These are phyloP conservation scores for Parelbella ahira DNA, from an alignment of 2,888 invertebrate genomes.

Conservation along the genomic window DNA sequence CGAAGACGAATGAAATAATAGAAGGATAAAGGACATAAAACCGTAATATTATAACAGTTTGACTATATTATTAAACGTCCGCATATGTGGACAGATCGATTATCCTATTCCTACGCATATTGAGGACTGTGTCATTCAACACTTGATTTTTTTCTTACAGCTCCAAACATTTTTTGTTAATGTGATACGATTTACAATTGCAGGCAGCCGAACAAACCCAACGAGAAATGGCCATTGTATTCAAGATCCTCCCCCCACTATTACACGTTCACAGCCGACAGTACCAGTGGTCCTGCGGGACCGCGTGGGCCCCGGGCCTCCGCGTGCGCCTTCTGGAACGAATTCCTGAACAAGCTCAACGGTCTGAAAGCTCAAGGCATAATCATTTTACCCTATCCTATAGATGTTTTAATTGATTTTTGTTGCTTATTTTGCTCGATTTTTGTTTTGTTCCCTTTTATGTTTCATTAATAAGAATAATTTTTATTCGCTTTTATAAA, in stretches of 20 bases:
- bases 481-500: neutral
- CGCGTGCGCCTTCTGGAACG: constrained; percentile 98
- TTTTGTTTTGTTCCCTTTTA: neutral
- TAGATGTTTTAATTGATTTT: constrained; percentile 10
- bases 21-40: too few species aligned
- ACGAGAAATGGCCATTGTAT: constrained; percentile 93
- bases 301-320: constrained; percentile 89
- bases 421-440: neutral
- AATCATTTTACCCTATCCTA: constrained; percentile 20
- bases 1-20: too few species aligned
- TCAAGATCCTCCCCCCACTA: constrained; percentile 92
- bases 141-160: too few species aligned
- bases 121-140: too few species aligned
- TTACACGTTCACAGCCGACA: constrained; percentile 93
- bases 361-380: constrained; percentile 53
- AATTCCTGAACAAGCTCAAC: constrained; percentile 93
- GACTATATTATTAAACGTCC: too few species aligned
- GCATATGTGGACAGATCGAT: too few species aligned
- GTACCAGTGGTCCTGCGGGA: constrained; percentile 82
- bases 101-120: too few species aligned
- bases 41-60: too few species aligned
- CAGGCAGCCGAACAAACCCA: constrained; percentile 84
- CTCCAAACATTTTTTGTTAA: too few species aligned
- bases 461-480: neutral
- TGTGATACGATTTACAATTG: too few species aligned